A percentile compares a stretch with the other conserved stretches of the same genome.
Evolutionary conservation across 2,888 invertebrate species (phyloP).

Genomic region (Baronia brevicornis): DNA sequence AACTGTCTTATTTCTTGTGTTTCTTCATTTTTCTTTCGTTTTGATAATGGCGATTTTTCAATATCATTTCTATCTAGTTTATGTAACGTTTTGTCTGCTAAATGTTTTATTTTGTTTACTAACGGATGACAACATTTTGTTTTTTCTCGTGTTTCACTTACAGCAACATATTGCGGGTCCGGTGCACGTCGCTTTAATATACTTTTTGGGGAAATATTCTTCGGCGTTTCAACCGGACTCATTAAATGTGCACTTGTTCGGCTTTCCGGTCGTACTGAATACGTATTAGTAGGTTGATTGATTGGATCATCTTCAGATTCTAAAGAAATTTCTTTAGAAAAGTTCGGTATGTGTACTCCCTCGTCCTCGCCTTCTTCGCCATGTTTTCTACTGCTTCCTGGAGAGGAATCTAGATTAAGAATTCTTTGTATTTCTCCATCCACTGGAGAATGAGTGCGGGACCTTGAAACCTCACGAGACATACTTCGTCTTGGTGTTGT

Average conservation of each 20-base stretch:
- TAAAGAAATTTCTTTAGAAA: slow-evolving; percentile 64
- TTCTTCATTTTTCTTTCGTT: slow-evolving; percentile 70
- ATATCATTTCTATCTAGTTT: slow-evolving; percentile 61
- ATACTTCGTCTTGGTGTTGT: slow-evolving; percentile 64
- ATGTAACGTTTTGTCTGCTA: slow-evolving; percentile 77
- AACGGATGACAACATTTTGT: slow-evolving; percentile 77
- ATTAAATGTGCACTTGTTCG: slow-evolving; percentile 40
- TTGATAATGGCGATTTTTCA: slow-evolving; percentile 55
- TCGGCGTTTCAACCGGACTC: slow-evolving; percentile 48
- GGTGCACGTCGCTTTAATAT: slow-evolving; percentile 71
- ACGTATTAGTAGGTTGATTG: slow-evolving; percentile 33
- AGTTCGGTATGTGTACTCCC: slow-evolving; percentile 65
- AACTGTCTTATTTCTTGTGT: slow-evolving; percentile 76
- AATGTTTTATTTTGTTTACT: slow-evolving; percentile 78
- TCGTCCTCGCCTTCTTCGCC: slow-evolving; percentile 65
- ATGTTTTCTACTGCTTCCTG: slow-evolving; percentile 66
- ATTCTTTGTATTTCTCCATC: slow-evolving; percentile 56
- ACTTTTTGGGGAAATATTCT: slow-evolving; percentile 66
- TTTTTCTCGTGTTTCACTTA: slow-evolving; percentile 65
- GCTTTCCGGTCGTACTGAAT: slow-evolving; percentile 41
- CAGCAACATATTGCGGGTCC: slow-evolving; percentile 54
- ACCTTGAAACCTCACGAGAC: slow-evolving; percentile 64
- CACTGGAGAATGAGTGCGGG: slow-evolving; percentile 59
- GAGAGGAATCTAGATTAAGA: slow-evolving; percentile 64
- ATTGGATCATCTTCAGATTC: slow-evolving; percentile 65